Evolutionary conservation across 2,113 vertebrate species (phyloP).

Genomic region (Microcebus ravelobensis): DNA sequence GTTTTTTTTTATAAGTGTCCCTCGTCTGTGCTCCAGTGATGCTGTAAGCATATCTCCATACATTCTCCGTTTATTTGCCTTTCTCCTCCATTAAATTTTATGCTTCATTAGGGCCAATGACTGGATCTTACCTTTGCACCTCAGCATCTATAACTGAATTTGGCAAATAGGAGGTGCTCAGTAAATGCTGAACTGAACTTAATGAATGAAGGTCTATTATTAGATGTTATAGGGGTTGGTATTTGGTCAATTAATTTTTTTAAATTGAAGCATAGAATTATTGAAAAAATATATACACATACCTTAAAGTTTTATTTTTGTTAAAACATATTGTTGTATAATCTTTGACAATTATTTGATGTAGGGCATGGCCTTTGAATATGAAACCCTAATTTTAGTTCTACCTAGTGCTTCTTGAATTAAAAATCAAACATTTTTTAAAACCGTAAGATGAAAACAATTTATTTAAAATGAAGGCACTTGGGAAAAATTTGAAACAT

Average conservation of each 20-base stretch:
- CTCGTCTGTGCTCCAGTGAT: not conserved
- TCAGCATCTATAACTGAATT: conserved; percentile 5
- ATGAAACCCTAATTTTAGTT: conserved; percentile 12
- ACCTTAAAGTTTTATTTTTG: conserved; percentile 23
- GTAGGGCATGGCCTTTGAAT: not conserved
- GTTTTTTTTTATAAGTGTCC: not conserved
- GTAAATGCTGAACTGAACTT: not conserved
- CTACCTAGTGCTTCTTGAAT: not conserved
- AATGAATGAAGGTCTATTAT: not conserved
- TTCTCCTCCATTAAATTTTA: not conserved
- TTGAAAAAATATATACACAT: not conserved
- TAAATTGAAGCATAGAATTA: not conserved
- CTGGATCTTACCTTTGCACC: conserved; percentile 12
- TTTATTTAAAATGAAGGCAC: conserved; percentile 32
- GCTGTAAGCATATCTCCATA: not conserved
- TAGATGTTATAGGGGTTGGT: not conserved
- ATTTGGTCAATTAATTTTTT: conserved; percentile 17
- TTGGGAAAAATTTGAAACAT: conserved; percentile 1
- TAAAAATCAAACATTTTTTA: not conserved
- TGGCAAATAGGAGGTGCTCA: not conserved
- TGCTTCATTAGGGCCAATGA: not conserved
- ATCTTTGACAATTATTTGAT: conserved; percentile 44
- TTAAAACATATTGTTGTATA: not conserved
- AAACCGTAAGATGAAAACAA: not conserved
- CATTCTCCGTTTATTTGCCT: not conserved